phyloP scores from a whole-genome alignment of 2,797 vertebrate genomes.

The Eleutherodactylus coqui region DNA sequence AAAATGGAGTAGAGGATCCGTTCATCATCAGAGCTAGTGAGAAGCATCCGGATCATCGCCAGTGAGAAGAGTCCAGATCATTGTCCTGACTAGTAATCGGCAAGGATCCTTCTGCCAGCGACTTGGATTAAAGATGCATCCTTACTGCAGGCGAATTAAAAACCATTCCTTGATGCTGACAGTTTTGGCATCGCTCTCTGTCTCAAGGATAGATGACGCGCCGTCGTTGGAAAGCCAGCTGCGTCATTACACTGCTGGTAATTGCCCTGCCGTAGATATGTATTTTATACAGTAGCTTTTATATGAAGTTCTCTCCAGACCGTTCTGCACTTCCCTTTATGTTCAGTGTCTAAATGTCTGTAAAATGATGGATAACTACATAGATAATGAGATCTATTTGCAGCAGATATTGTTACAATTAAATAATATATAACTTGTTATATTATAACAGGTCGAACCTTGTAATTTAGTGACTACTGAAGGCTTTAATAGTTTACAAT shows the following conservation, averaged over 20 bases:
- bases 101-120: background rate
- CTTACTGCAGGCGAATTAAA: background rate
- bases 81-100: background rate
- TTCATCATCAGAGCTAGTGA: background rate
- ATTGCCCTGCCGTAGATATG: background rate
- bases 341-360: background rate
- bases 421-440: too few relatives aligned
- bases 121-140: background rate
- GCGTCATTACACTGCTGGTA: background rate
- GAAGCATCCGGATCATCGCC: background rate
- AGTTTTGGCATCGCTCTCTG: background rate
- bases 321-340: background rate
- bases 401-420: too few relatives aligned
- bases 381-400: too few relatives aligned
- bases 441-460: too few relatives aligned
- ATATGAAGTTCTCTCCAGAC: background rate
- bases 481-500: too few relatives aligned
- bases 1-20: background rate
- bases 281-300: background rate
- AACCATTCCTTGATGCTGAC: background rate
- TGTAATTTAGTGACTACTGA: too few relatives aligned
- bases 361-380: background rate
- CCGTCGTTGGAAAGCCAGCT: background rate
- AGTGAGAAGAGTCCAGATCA: background rate
- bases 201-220: background rate